Conservation (phyloP, 1,140 invertebrate genomes). For the Sycophaga agraensis region DNA sequence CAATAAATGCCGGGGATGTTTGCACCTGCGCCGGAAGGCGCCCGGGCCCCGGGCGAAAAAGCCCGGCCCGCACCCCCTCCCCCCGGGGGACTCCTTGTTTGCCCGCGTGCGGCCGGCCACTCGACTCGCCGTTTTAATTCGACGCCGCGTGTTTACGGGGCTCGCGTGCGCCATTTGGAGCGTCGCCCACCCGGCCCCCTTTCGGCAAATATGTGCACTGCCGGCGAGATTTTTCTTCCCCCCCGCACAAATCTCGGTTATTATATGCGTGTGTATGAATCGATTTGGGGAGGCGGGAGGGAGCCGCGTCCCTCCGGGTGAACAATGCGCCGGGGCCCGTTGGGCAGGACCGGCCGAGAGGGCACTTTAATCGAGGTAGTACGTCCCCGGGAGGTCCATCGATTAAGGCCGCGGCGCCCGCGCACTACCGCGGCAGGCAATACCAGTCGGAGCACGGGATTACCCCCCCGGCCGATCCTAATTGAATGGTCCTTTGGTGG, state of each 20-base stretch:
- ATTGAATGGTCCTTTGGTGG: conserved; percentile 45
- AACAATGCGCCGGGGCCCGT: conserved; percentile 27
- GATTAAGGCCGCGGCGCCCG: conserved; percentile 36
- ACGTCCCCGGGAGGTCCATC: conserved; percentile 39
- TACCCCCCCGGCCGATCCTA: conserved; percentile 43
- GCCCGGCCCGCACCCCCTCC: not conserved
- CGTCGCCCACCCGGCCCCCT: no score
- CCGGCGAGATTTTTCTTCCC: no score
- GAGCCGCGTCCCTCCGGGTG: conserved; percentile 9
- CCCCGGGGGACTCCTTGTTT: no score
- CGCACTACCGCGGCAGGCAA: conserved; percentile 30
- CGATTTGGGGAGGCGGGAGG: no score
- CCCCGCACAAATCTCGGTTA: no score
- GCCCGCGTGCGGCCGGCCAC: no score
- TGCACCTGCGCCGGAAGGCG: conserved; percentile 9
- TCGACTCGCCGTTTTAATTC: no score
- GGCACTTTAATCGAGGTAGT: conserved; percentile 41
- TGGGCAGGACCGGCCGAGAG: conserved; percentile 29
- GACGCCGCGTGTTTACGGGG: no score
- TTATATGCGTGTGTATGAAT: no score
- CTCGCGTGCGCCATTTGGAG: no score
- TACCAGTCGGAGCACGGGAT: conserved; percentile 37
- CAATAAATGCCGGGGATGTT: conserved; percentile 24
- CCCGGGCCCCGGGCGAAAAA: not conserved
- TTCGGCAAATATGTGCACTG: no score